phyloP scores from a whole-genome alignment of 2,888 invertebrate genomes.

The Eristalinus sepulchralis region DNA sequence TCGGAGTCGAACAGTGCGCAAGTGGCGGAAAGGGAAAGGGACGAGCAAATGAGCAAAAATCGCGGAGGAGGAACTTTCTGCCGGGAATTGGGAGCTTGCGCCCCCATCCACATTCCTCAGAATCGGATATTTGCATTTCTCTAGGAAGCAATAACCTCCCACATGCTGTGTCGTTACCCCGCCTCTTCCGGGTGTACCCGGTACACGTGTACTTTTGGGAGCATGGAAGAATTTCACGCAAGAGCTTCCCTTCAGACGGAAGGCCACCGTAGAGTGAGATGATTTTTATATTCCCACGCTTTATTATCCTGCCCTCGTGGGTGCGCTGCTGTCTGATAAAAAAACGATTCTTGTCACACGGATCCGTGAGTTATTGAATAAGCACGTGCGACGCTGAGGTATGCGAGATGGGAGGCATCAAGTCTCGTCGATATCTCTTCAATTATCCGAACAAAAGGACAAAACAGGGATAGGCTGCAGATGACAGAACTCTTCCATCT shows the following conservation, averaged over 20 bases:
- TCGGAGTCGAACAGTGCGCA: not conserved
- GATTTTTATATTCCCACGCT: not conserved
- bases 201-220: not conserved
- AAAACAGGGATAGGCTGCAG: not conserved
- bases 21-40: not conserved
- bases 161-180: not conserved
- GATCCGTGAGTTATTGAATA: not conserved
- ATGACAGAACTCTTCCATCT: not conserved
- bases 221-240: slow-evolving; percentile 2
- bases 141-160: not conserved
- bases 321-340: not conserved
- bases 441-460: not conserved
- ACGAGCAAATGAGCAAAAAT: not conserved
- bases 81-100: not conserved
- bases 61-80: not conserved
- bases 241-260: not conserved
- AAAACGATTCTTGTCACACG: not conserved
- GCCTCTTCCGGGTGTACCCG: not conserved
- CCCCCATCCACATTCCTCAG: not conserved
- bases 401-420: not conserved
- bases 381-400: not conserved
- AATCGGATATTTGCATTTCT: not conserved
- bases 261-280: not conserved
- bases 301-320: not conserved
- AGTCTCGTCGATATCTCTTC: not conserved